A percentile compares a stretch with the other conserved stretches of the same genome.
These are phyloP conservation scores for Cantharis lateralis DNA, from an alignment of 2,888 invertebrate genomes.

Conservation along the genomic window DNA sequence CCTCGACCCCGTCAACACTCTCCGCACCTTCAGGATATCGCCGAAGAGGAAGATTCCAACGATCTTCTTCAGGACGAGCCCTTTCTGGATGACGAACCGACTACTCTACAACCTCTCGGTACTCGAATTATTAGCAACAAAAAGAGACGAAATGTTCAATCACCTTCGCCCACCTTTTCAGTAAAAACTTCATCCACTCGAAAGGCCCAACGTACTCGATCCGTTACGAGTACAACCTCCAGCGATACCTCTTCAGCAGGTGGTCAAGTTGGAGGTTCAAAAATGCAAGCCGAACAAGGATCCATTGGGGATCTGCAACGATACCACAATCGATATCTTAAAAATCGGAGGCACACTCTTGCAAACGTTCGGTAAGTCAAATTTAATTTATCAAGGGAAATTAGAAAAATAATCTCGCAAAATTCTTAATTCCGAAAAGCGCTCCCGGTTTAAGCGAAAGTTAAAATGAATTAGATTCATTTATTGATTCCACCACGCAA, in stretches of 20 bases:
- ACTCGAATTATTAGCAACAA: slow-evolving; percentile 45
- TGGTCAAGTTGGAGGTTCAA: slow-evolving; percentile 58
- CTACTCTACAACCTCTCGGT: slow-evolving; percentile 55
- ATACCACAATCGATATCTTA: slow-evolving; percentile 84
- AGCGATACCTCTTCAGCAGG: slow-evolving; percentile 52
- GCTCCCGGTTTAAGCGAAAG: not conserved
- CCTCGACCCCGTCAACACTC: slow-evolving; percentile 70
- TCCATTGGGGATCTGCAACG: slow-evolving; percentile 88
- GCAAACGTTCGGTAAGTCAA: slow-evolving; percentile 88
- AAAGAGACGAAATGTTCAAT: slow-evolving; percentile 57
- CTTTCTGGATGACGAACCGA: slow-evolving; percentile 60
- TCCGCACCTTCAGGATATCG: slow-evolving; percentile 76
- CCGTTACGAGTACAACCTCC: slow-evolving; percentile 45
- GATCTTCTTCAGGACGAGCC: slow-evolving; percentile 62
- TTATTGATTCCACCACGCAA: not conserved
- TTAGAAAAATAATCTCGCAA: not conserved
- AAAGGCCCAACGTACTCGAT: slow-evolving; percentile 56
- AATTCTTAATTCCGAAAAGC: not conserved
- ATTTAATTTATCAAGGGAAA: not conserved
- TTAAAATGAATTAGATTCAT: not conserved
- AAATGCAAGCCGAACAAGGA: slow-evolving; percentile 92
- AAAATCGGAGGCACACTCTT: slow-evolving; percentile 85
- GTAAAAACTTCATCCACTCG: slow-evolving; percentile 59
- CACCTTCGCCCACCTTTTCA: slow-evolving; percentile 66
- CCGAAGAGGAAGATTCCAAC: slow-evolving; percentile 76